A percentile compares a stretch with the other conserved stretches of the same genome.
Conservation (phyloP, 2,888 invertebrate species). For the Hartigia nigra region DNA sequence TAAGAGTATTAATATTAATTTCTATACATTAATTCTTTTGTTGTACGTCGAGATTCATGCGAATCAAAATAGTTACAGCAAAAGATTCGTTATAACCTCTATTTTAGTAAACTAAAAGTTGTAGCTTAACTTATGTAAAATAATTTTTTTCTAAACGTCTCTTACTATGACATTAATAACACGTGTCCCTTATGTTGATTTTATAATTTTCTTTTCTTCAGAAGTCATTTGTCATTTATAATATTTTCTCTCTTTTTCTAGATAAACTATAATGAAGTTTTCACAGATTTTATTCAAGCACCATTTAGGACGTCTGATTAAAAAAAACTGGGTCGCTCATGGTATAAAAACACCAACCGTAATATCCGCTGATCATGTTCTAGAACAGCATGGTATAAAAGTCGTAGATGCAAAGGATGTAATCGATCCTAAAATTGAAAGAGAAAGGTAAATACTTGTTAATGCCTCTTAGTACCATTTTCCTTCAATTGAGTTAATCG, state of each 20-base stretch:
- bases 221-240: neutral
- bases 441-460: neutral
- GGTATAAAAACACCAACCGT: constrained; percentile 72
- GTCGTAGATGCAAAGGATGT: constrained; percentile 74
- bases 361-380: constrained; percentile 68
- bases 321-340: constrained; percentile 78
- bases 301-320: constrained; percentile 79
- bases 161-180: neutral
- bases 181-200: neutral
- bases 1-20: neutral
- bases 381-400: constrained; percentile 71
- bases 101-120: neutral
- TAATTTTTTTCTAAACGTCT: neutral
- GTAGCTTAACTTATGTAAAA: neutral
- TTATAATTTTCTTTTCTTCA: neutral
- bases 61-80: neutral
- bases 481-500: neutral
- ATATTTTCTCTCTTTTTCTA: constrained; percentile 5
- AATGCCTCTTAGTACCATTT: neutral
- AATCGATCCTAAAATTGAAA: constrained; percentile 56
- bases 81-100: neutral
- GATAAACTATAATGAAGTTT: constrained; percentile 71
- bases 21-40: neutral
- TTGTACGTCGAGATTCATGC: neutral
- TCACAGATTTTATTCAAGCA: constrained; percentile 73